Evolutionary conservation across 2,113 vertebrate genomes (phyloP).

Genomic region (Phaetusa simplex): DNA sequence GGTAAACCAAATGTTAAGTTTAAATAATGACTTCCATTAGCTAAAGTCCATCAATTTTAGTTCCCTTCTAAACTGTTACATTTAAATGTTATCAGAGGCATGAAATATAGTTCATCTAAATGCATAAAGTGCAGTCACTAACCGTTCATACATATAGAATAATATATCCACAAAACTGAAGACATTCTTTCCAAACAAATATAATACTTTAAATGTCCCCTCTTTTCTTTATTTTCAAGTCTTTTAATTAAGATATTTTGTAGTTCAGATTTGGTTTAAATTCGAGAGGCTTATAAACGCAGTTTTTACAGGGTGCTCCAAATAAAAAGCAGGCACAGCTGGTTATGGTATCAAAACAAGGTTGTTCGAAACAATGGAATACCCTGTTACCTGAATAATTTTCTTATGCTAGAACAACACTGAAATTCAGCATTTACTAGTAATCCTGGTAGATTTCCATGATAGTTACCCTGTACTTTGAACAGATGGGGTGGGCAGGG

Average conservation of each 20-base stretch:
- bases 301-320: conserved; percentile 55
- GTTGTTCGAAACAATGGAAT: conserved; percentile 64
- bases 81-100: conserved; percentile 20
- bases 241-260: conserved; percentile 17
- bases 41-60: neutral
- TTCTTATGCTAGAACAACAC: conserved; percentile 34
- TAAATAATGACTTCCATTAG: conserved; percentile 14
- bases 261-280: conserved; percentile 45
- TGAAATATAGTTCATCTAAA: conserved; percentile 51
- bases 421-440: conserved; percentile 57
- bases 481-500: neutral
- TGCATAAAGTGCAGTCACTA: conserved; percentile 48
- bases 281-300: conserved; percentile 45
- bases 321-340: conserved; percentile 77
- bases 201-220: neutral
- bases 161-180: conserved; percentile 37
- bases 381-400: conserved; percentile 74
- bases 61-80: conserved; percentile 42
- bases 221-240: conserved; percentile 24
- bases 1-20: neutral
- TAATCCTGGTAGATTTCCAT: conserved; percentile 19
- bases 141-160: conserved; percentile 6
- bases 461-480: conserved; percentile 69
- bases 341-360: conserved; percentile 67
- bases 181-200: conserved; percentile 36